phyloP scores from a whole-genome alignment of 2,888 invertebrate species.

The Ligdia adustata region DNA sequence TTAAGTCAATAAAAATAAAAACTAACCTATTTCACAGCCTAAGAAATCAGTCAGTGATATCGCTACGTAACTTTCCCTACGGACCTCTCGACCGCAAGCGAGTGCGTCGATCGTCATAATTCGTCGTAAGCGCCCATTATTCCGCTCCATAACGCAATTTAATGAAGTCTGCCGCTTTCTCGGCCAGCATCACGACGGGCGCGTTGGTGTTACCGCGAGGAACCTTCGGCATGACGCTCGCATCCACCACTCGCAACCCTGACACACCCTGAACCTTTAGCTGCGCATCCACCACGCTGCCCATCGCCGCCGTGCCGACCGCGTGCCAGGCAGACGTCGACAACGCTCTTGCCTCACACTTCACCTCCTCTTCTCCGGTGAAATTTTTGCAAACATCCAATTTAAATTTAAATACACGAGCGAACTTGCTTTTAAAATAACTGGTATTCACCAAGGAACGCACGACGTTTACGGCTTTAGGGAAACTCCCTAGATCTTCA shows the following conservation, averaged over 20 bases:
- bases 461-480: slow-evolving; percentile 52
- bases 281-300: slow-evolving; percentile 55
- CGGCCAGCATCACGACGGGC: slow-evolving; percentile 71
- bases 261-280: slow-evolving; percentile 54
- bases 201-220: slow-evolving; percentile 71
- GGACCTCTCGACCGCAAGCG: no score
- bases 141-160: slow-evolving; percentile 43
- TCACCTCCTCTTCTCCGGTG: slow-evolving; percentile 58
- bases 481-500: slow-evolving; percentile 54
- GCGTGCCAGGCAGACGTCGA: slow-evolving; percentile 72
- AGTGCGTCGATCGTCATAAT: no score
- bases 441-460: slow-evolving; percentile 51
- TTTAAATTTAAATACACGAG: slow-evolving; percentile 51
- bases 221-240: slow-evolving; percentile 65
- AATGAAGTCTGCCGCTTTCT: slow-evolving; percentile 64
- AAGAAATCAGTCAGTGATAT: slow-evolving; percentile 1
- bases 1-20: not conserved
- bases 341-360: slow-evolving; percentile 63
- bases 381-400: slow-evolving; percentile 51
- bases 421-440: slow-evolving; percentile 55
- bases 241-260: slow-evolving; percentile 64
- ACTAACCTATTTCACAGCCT: slow-evolving; percentile 5
- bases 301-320: slow-evolving; percentile 68
- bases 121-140: slow-evolving; percentile 20
- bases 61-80: slow-evolving; percentile 15